These are phyloP conservation scores for Brienomyrus longianalis DNA, from an alignment of 2,113 vertebrate genomes.

Conservation along the genomic window DNA sequence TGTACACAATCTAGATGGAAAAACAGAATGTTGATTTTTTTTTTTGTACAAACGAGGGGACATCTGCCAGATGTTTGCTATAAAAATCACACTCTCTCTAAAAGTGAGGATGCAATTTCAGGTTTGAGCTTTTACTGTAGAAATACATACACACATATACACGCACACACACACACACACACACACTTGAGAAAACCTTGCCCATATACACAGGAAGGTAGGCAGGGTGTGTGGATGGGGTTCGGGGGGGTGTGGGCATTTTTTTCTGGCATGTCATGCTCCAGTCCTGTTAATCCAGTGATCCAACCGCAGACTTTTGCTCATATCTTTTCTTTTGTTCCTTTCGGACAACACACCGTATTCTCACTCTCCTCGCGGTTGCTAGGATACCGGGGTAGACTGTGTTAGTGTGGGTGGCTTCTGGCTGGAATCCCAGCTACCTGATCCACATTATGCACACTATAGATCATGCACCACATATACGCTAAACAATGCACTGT, in stretches of 20 bases:
- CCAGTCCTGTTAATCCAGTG: background rate
- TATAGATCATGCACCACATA: background rate
- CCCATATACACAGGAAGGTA: background rate
- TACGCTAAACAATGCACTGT: background rate
- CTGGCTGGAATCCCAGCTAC: background rate
- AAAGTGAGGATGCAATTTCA: background rate
- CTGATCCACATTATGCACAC: background rate
- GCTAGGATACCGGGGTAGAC: constrained; percentile 15
- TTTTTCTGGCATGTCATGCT: background rate
- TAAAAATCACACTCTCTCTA: background rate
- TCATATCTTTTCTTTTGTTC: background rate
- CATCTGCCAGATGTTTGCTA: background rate
- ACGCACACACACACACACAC: background rate
- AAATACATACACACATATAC: background rate
- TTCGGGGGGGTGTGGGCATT: background rate
- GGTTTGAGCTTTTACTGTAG: background rate
- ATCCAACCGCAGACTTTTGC: constrained; percentile 11
- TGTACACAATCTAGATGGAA: background rate
- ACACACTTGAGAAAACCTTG: background rate
- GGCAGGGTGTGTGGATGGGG: background rate
- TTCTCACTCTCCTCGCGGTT: constrained; percentile 12
- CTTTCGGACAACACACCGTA: background rate
- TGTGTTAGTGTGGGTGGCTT: background rate
- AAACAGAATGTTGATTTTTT: background rate
- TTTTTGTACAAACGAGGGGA: background rate